phyloP scores from a whole-genome alignment of 2,888 invertebrate species.

The Lymantria dispar region DNA sequence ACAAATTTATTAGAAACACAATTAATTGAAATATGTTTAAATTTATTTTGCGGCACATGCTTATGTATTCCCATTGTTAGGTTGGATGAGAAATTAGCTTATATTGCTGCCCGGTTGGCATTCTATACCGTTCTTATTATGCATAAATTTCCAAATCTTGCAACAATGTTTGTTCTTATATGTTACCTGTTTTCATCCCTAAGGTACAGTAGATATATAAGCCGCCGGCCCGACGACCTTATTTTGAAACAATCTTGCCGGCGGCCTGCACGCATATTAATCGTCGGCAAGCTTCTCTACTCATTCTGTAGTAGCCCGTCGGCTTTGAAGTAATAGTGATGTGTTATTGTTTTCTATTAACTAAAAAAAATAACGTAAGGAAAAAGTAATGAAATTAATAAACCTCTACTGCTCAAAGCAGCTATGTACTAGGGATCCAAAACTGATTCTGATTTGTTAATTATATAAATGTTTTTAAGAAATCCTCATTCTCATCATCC shows the following conservation, averaged over 20 bases:
- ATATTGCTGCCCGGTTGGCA: too few species aligned
- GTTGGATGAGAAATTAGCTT: too few species aligned
- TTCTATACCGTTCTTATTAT: too few species aligned
- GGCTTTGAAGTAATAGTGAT: slow-evolving; percentile 10
- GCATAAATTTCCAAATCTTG: too few species aligned
- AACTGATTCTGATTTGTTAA: slow-evolving; percentile 3
- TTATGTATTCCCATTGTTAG: too few species aligned
- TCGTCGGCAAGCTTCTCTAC: slow-evolving; percentile 6
- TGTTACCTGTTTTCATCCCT: too few species aligned
- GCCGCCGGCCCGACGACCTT: slow-evolving; percentile 5
- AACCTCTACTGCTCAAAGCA: slow-evolving; percentile 16
- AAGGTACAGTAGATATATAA: too few species aligned
- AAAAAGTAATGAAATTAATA: slow-evolving; percentile 12
- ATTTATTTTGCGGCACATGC: too few species aligned
- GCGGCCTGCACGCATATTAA: not conserved
- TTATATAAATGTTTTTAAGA: not conserved
- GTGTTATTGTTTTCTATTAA: slow-evolving; percentile 1
- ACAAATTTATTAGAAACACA: too few species aligned
- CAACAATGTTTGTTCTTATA: too few species aligned
- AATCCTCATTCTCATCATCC: too few species aligned
- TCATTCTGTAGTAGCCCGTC: slow-evolving; percentile 9
- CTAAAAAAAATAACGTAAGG: not conserved
- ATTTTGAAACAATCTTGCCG: slow-evolving; percentile 7
- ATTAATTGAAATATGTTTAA: too few species aligned
- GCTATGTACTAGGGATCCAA: slow-evolving; percentile 10